Evolutionary conservation across 2,797 vertebrate species (phyloP), one percentile per base, ranked within the genome.

Genomic region (Eulemur coronatus): DNA sequence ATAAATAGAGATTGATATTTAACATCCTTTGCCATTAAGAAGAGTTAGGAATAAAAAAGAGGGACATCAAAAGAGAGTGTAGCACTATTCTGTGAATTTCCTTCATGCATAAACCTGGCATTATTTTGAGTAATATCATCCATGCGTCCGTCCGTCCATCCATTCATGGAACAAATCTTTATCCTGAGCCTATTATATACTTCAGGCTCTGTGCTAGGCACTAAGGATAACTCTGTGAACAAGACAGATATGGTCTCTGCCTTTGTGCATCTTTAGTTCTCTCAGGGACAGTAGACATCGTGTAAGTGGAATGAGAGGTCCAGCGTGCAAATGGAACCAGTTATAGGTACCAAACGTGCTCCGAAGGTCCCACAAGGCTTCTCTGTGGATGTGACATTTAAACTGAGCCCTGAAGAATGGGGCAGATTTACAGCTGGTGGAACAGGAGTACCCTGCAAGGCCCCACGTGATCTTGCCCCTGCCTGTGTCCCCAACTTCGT

Each of bases 21-120:
- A 94, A 55, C 22, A 72, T 65, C 15, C 28, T 87, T 92, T 84
- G 48, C 50, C 12, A 7, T 92, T 94, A 94, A 94, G 82, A 79
- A 80, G 87, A 63, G 48, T 85, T 82, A 90, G 18, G 72, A 65
- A n/a, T n/a, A n/a, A 82, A 57, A n/a, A 85, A 61, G 35, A 75
- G 61, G 38, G 22, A 12, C 46, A 65, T 65, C 43, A 55, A 22
- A 93, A 55, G n/a, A 82, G 30, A 50, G 18, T 48, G 33, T 14
- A 26, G 10, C 7, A 24, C 20, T 89, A 35, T 35, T 85, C 52
- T 90, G 46, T 67, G 46, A 81, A 81, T 52, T 73, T 89, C 43
- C n/a, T 88, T 63, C 15, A 18, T 18, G 17, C 3, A 22, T 41
- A 38, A 43, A 24, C 48, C 4, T 61, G 69, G 46, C 10, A 33